Percentiles rank a stretch among this genome's conserved stretches.
Conservation (phyloP, 2,797 vertebrate genomes). For the Sebastes hubbsi region DNA sequence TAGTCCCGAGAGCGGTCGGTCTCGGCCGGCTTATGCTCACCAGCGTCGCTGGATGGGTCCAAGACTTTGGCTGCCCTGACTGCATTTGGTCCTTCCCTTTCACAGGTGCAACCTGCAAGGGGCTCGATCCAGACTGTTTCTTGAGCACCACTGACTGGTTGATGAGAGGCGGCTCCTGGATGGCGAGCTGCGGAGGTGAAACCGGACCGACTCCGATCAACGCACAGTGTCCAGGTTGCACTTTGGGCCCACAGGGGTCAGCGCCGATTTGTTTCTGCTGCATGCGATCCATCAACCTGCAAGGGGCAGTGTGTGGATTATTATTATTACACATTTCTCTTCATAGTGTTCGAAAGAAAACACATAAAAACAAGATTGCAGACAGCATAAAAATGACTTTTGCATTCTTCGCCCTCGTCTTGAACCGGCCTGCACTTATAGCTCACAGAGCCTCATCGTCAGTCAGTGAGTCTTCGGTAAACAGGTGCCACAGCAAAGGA, state of each 20-base stretch:
- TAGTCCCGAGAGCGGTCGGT: conserved; percentile 72
- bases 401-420: conserved; percentile 12
- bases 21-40: conserved; percentile 76
- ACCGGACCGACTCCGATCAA: conserved; percentile 18
- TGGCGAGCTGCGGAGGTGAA: conserved; percentile 51
- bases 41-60: conserved; percentile 46
- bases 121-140: conserved; percentile 15
- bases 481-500: conserved; percentile 4
- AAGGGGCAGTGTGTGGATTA: neutral
- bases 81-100: conserved; percentile 35
- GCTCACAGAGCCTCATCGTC: neutral
- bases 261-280: conserved; percentile 53
- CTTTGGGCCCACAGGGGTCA: conserved; percentile 50
- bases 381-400: neutral
- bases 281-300: conserved; percentile 73
- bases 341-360: neutral
- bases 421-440: neutral
- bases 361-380: no score
- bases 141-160: conserved; percentile 19
- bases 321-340: neutral
- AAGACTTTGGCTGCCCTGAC: conserved; percentile 27
- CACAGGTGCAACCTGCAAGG: conserved; percentile 15
- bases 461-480: no score
- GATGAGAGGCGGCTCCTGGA: conserved; percentile 38
- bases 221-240: conserved; percentile 43